phyloP scores from a whole-genome alignment of 2,888 invertebrate genomes.

The Lymantria dispar region DNA sequence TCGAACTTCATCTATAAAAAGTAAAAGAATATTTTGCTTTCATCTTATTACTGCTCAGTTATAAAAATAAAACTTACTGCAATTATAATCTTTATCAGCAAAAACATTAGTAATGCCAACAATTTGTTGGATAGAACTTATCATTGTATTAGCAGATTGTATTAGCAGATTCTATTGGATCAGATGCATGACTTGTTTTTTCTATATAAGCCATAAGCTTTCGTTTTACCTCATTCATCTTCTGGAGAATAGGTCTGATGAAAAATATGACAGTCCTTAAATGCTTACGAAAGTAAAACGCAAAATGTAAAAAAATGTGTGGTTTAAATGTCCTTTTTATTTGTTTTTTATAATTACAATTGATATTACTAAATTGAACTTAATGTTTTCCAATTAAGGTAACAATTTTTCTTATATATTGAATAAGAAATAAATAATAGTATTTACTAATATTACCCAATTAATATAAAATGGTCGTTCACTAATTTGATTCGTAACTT shows the following conservation, averaged over 20 bases:
- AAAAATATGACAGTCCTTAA: background rate
- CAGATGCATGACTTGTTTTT: conserved; percentile 24
- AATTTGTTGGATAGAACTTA: conserved; percentile 44
- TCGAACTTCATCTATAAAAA: no score
- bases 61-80: conserved; percentile 31
- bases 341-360: background rate
- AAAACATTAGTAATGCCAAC: conserved; percentile 55
- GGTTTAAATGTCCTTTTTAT: background rate
- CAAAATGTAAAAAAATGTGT: background rate
- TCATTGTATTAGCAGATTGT: conserved; percentile 48
- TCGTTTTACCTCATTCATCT: conserved; percentile 15
- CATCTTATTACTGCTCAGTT: background rate
- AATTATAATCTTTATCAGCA: conserved; percentile 36
- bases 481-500: no score
- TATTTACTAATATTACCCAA: no score
- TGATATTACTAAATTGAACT: background rate
- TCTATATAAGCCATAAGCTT: conserved; percentile 12
- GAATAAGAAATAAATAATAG: no score
- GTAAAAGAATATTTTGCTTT: no score
- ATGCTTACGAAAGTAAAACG: background rate
- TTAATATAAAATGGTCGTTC: no score
- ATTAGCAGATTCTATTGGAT: conserved; percentile 47
- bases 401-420: no score
- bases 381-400: background rate
- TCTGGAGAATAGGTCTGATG: background rate